Conservation (phyloP, 2,113 vertebrate species). For the Hypanus sabinus region DNA sequence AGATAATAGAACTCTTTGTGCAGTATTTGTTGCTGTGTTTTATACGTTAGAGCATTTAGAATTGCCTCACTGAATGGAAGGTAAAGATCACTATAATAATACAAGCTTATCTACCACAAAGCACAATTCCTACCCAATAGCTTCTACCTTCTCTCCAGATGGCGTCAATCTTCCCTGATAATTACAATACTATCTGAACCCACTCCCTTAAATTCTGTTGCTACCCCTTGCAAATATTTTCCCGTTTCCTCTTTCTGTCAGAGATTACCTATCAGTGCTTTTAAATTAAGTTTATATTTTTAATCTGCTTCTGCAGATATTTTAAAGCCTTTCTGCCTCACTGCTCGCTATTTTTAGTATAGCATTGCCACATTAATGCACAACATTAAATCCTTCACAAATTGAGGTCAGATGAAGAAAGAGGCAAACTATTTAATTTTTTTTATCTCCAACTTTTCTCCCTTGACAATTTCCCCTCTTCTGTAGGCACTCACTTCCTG, state of each 20-base stretch:
- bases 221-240: neutral
- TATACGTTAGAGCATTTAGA: neutral
- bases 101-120: neutral
- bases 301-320: constrained; percentile 11
- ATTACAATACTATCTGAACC: neutral
- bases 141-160: neutral
- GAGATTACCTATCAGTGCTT: neutral
- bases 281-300: constrained; percentile 34
- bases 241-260: constrained; percentile 18
- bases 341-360: constrained; percentile 7
- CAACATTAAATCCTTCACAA: constrained; percentile 14
- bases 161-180: neutral
- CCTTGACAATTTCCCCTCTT: neutral
- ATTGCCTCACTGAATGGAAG: neutral
- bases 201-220: neutral
- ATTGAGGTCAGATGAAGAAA: constrained; percentile 27
- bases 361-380: neutral
- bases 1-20: too few species aligned
- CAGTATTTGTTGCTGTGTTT: neutral
- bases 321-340: neutral
- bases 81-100: neutral
- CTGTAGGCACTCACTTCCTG: neutral
- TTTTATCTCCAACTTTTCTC: neutral
- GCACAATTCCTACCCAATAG: neutral
- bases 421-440: neutral